Base-by-base conservation (phyloP, 1,140 invertebrate genomes). In the Drosophila varians region DNA sequence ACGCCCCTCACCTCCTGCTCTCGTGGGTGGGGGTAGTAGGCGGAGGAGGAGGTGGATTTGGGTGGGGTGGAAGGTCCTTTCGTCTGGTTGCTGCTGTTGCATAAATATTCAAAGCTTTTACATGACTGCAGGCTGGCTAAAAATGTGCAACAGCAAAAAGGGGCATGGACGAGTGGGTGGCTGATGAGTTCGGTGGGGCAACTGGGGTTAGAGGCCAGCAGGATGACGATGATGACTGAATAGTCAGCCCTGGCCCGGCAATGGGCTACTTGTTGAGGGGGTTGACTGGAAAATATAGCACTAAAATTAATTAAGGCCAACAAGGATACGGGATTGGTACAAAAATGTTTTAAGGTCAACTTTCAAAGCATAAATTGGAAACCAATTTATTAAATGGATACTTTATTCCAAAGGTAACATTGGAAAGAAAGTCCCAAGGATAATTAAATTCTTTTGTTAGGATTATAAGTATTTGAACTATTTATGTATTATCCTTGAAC, bases 81-180 rank as follows among this genome's bases (percentile, higher is more conserved):
- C 66, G 69, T 61, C 51, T 47, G 56, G 31, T 57, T 54, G 51
- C 56, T 73, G 70, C 53, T 71, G 56, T 61, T 86, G 77, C 79
- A 84, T 86, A 84, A 84, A 84, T 84, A 84, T 84, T 84, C 79
- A 84, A 84, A 86, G 79, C 80, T 80, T 75, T 86, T 84, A 79
- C 80, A 86, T 79, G 79, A 77, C 79, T 79, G 80, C 76, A 84
- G 79, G 80, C 79, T 86, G 79, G 77, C 80, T 86, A 86, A 84
- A 84, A 84, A 84, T 84, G 79, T 86, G 80, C 79, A 84, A 86
- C 79, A 84, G 61, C 69, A 26, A 70, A 72, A 31, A 55, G 31
- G 55, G 14, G 6, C 4, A 23, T 8, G 49, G 21, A n/a, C 11
- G 14, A 38, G 19, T 46, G 48, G 66, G 28, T 31, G 66, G 64